Percentiles rank a stretch among this genome's conserved stretches.
Evolutionary conservation across 2,113 vertebrate species (phyloP).

Genomic region (Muscicapa adusta): DNA sequence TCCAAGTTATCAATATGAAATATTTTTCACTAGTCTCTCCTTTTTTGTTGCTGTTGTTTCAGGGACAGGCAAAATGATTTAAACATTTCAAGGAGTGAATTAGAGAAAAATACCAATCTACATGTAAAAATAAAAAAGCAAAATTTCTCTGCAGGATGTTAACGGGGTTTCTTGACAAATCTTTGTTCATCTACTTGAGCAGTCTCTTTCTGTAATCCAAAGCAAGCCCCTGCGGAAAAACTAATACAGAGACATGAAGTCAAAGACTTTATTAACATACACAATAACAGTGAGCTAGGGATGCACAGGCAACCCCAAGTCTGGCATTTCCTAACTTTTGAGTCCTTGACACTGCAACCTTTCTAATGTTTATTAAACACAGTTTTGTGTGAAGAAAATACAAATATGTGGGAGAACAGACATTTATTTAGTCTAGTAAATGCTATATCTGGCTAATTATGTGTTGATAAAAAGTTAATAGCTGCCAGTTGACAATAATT

Average conservation of each 20-base stretch:
- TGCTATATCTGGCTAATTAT: conserved; percentile 36
- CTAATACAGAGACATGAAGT: neutral
- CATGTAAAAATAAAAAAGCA: neutral
- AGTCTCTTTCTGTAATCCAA: neutral
- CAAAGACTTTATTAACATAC: neutral
- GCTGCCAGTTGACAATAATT: conserved; percentile 53
- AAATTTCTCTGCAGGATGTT: neutral
- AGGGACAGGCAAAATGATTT: neutral
- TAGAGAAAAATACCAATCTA: neutral
- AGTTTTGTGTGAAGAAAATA: conserved; percentile 41
- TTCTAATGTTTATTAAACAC: conserved; percentile 1
- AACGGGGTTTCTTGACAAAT: neutral
- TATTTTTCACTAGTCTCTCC: neutral
- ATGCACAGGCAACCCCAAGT: neutral
- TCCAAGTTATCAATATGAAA: neutral
- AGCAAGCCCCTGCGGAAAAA: neutral
- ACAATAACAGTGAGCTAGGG: neutral
- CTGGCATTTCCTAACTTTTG: neutral
- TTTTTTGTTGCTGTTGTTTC: neutral
- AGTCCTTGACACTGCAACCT: neutral
- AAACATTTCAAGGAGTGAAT: neutral
- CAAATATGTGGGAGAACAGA: conserved; percentile 35
- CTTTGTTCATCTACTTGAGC: neutral
- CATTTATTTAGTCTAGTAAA: conserved; percentile 48
- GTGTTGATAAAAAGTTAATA: conserved; percentile 55